Conservation (phyloP, 2,888 invertebrate species). For the Furcula furcula region DNA sequence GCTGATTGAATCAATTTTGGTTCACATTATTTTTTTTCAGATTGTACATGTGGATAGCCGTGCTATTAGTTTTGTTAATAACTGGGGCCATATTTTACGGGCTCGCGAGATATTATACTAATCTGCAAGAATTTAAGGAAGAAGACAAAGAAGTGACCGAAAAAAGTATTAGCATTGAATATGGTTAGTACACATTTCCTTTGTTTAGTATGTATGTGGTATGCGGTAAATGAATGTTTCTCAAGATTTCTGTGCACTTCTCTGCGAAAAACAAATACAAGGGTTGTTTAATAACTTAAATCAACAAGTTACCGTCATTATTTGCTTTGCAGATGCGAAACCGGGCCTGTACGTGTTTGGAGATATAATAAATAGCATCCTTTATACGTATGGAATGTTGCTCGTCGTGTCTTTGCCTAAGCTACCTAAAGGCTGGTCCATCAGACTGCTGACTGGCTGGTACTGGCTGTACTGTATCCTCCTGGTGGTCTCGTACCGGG, state of each 20-base stretch:
- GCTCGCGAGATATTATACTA: slow-evolving; percentile 82
- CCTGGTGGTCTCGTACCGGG: slow-evolving; percentile 89
- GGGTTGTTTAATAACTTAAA: not conserved
- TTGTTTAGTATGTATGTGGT: no score
- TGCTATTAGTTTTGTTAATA: slow-evolving; percentile 84
- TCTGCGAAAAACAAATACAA: no score
- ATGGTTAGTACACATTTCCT: no score
- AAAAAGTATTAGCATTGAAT: not conserved
- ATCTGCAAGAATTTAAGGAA: slow-evolving; percentile 50
- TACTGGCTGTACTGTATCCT: slow-evolving; percentile 93
- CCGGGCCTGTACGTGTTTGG: slow-evolving; percentile 86
- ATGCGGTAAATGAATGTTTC: not conserved
- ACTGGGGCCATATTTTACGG: slow-evolving; percentile 85
- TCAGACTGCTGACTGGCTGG: slow-evolving; percentile 91
- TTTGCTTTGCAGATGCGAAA: slow-evolving; percentile 60
- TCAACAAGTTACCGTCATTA: no score
- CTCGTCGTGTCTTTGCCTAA: slow-evolving; percentile 89
- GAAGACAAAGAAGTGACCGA: slow-evolving; percentile 4
- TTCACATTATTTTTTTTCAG: slow-evolving; percentile 78
- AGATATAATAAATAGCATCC: slow-evolving; percentile 86
- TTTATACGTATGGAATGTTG: slow-evolving; percentile 92
- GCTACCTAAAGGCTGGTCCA: slow-evolving; percentile 89
- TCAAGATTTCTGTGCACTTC: no score
- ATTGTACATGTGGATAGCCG: slow-evolving; percentile 87
- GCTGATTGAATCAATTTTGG: no score